Evolutionary conservation across 2,888 invertebrate genomes (phyloP).

Genomic region (Pollenia griseotomentosa): DNA sequence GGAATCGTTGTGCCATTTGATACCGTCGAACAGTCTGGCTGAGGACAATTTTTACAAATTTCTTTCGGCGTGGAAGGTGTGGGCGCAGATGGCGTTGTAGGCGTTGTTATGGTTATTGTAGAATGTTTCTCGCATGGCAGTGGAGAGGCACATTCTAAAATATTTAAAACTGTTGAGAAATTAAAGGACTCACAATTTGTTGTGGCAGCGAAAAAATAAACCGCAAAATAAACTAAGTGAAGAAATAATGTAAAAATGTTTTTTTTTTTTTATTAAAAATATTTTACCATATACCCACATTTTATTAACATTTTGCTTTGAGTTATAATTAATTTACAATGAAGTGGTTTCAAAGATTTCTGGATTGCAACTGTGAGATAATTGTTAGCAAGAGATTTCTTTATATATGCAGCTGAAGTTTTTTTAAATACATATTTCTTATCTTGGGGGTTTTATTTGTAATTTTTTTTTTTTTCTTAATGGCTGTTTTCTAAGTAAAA

Average conservation of each 20-base stretch:
- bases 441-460: not conserved
- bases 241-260: not conserved
- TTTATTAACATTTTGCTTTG: not conserved
- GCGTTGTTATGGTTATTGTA: not conserved
- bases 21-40: constrained; percentile 36
- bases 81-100: not conserved
- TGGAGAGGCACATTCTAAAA: constrained; percentile 3
- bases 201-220: not conserved
- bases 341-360: too few species aligned
- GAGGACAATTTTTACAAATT: constrained; percentile 44
- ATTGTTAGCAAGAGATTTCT: not conserved
- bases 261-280: not conserved
- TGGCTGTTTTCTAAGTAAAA: too few species aligned
- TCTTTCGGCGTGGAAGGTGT: not conserved
- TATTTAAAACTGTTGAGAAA: not conserved
- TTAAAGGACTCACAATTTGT: not conserved
- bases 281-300: not conserved
- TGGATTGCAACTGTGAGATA: not conserved
- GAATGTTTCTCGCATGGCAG: not conserved
- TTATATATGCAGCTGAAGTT: constrained; percentile 4
- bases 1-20: constrained; percentile 53
- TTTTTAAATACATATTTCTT: not conserved
- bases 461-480: too few species aligned
- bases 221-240: not conserved
- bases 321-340: not conserved